Evolutionary conservation across 2,113 vertebrate species (phyloP), one percentile per base, ranked within the genome.

Genomic region (sheep (Ovis aries)): DNA sequence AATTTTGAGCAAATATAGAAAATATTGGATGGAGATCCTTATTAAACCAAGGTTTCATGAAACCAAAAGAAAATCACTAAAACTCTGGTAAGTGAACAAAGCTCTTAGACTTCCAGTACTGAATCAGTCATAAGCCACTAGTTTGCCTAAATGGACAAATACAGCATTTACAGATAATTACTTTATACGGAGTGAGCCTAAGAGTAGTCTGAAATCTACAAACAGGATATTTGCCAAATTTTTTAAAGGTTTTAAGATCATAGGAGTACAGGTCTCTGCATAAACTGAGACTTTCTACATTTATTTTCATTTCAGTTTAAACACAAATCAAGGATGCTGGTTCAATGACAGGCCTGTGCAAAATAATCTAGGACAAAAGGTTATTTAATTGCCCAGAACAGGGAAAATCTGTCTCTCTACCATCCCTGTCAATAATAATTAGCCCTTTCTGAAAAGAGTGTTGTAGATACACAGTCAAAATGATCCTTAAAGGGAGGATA

Each of bases 371-470:
- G 62, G 53, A 87, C 48, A 60, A 97, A 84, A 90, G 43, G 17
- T 92, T 84, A 96, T 80, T 91, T 94, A 89, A 50, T 89, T 98
- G 93, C 48, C 57, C 88, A 94, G 62, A 95, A 94, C 10, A 52
- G 50, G 31, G 12, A 78, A n/a, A 95, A 48, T 81, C 67, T 93
- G 33, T 96, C 94, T 97, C n/a, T 94, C n/a, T 87, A 62, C 53
- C 80, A 95, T 94, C 36, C 71, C 80, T 98, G 93, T 96, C 97
- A 88, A 97, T 97, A 97, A 97, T 95, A 97, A 98, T 97, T 98
- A 98, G 97, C 53, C 95, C 62, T 94, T 95, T 95, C 94, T 98
- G 59, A 92, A 98, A 96, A 90, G 43, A 59, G 15, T 96, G 27
- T 91, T 97, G 55, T 82, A 97, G 85, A 91, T 71, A 96, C 74